Percentiles rank a stretch among this genome's conserved stretches.
Evolutionary conservation across 1,140 invertebrate genomes (phyloP).

Genomic region (Sitophilus oryzae): DNA sequence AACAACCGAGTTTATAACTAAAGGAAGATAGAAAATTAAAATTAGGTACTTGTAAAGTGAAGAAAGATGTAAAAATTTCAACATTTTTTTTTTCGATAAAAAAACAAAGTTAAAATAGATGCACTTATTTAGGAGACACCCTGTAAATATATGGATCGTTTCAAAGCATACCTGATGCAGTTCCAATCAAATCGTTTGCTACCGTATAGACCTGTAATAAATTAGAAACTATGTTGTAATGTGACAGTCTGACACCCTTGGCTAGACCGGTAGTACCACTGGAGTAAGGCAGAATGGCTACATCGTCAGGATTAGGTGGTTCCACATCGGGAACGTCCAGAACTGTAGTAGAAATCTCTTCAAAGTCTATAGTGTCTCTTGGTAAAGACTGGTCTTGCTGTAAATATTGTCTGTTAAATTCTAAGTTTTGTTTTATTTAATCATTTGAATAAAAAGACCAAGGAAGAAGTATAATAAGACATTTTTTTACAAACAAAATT

Average conservation of each 20-base stretch:
- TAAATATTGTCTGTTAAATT: not conserved
- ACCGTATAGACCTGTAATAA: slow-evolving; percentile 32
- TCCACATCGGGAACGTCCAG: slow-evolving; percentile 44
- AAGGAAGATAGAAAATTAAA: no score
- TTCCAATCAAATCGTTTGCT: slow-evolving; percentile 20
- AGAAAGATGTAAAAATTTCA: no score
- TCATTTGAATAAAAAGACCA: no score
- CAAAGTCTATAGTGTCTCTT: slow-evolving; percentile 51
- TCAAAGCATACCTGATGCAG: slow-evolving; percentile 22
- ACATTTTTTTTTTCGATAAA: no score
- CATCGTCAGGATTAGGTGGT: slow-evolving; percentile 43
- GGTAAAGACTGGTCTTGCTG: slow-evolving; percentile 42
- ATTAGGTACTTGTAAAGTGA: no score
- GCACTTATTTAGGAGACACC: no score
- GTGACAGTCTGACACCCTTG: slow-evolving; percentile 79
- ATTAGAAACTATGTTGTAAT: slow-evolving; percentile 57
- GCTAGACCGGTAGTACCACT: slow-evolving; percentile 88
- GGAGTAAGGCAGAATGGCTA: slow-evolving; percentile 58
- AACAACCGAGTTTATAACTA: no score
- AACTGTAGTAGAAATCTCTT: slow-evolving; percentile 47
- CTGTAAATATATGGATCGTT: not conserved
- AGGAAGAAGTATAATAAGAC: no score
- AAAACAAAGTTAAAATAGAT: no score
- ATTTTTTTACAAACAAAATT: no score
- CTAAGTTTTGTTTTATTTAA: no score